phyloP scores from a whole-genome alignment of 30 jellyfish, hydroid and myxozoan species.

The Cassiopea xamachana region DNA sequence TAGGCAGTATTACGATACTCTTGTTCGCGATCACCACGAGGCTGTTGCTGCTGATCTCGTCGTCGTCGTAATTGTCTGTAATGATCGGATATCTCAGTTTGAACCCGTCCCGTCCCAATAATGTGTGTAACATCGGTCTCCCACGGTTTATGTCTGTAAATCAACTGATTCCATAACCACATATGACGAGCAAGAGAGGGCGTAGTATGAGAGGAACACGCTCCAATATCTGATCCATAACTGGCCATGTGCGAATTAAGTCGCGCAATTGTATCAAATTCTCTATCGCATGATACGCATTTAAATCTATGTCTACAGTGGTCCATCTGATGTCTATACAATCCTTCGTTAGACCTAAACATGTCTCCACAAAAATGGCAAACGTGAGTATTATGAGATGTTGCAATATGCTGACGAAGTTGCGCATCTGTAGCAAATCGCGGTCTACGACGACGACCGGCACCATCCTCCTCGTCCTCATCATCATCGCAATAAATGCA shows the following conservation, averaged over 20 bases:
- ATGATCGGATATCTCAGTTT: no score
- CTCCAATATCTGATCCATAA: not conserved
- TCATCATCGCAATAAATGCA: not conserved
- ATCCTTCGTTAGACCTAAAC: not conserved
- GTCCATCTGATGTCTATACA: not conserved
- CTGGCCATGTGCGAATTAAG: not conserved
- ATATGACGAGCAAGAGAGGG: not conserved
- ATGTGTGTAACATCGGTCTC: not conserved
- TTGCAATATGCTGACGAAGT: not conserved
- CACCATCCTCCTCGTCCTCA: not conserved
- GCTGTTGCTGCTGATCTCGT: no score
- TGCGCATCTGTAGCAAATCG: no score
- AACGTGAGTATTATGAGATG: not conserved
- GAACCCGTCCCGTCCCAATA: not conserved
- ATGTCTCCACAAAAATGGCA: not conserved
- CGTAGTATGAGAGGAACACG: not conserved
- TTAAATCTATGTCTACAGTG: not conserved
- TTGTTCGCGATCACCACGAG: no score
- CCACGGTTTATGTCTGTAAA: not conserved
- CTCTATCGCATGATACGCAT: not conserved
- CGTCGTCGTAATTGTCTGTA: no score
- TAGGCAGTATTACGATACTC: no score
- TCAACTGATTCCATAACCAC: not conserved
- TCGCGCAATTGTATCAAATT: not conserved
- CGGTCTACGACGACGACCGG: not conserved